phyloP scores from a whole-genome alignment of 2,797 vertebrate species.

The Alauda arvensis region DNA sequence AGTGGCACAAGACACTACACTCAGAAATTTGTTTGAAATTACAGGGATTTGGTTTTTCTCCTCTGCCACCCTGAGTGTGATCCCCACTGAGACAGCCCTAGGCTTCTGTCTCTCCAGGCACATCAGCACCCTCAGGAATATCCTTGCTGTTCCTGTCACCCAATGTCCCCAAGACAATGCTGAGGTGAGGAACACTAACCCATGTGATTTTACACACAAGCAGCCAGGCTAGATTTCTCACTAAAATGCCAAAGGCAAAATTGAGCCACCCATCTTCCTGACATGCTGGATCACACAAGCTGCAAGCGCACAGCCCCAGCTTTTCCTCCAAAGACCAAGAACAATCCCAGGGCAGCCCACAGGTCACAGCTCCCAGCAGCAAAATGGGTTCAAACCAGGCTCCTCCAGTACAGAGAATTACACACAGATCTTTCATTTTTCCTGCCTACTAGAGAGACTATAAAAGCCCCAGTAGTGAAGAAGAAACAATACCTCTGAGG shows the following conservation, averaged over 20 bases:
- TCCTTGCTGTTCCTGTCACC: not conserved
- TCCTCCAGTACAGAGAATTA: not conserved
- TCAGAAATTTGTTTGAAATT: not conserved
- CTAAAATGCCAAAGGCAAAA: not conserved
- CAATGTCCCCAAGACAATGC: not conserved
- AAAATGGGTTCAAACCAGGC: not conserved
- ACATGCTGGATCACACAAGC: not conserved
- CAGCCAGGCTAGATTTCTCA: not conserved
- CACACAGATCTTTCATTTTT: not conserved
- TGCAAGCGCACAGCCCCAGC: not conserved
- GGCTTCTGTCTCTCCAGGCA: not conserved
- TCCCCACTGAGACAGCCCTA: not conserved
- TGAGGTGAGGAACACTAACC: not conserved
- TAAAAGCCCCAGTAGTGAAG: not conserved
- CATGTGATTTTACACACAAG: not conserved
- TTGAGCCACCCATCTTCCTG: not conserved
- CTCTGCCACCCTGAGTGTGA: not conserved
- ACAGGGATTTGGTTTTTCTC: not conserved
- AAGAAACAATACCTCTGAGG: conserved; percentile 43
- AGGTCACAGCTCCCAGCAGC: not conserved
- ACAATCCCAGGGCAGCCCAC: not conserved
- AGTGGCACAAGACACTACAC: not conserved
- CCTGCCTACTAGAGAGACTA: not conserved
- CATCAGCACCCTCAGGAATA: not conserved
- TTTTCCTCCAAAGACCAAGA: not conserved